A percentile compares a stretch with the other conserved stretches of the same genome.
Evolutionary conservation across 1,140 invertebrate genomes (phyloP).

Genomic region (Dinothrombium tinctorium): DNA sequence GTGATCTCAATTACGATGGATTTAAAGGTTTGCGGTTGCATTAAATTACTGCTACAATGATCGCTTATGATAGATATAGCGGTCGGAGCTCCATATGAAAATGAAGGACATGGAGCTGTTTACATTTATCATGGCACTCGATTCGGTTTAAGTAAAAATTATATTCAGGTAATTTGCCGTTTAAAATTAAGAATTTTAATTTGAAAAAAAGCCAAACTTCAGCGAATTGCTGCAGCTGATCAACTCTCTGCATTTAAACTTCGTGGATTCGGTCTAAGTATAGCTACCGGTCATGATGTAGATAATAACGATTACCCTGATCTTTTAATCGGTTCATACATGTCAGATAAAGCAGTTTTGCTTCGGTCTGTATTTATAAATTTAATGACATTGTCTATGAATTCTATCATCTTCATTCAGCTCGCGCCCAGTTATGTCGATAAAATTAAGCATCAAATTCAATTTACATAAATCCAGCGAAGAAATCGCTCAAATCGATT

Average conservation of each 20-base stretch:
- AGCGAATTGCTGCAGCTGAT: constrained; percentile 3
- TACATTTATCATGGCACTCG: constrained; percentile 26
- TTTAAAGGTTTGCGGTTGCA: constrained; percentile 20
- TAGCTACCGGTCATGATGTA: constrained; percentile 4
- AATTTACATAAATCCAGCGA: neutral
- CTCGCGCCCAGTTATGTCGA: neutral
- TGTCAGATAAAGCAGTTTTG: constrained; percentile 6
- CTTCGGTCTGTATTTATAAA: neutral
- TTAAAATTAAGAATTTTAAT: constrained; percentile 3
- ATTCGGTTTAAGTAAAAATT: constrained; percentile 38
- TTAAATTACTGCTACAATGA: neutral
- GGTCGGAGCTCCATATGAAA: constrained; percentile 28
- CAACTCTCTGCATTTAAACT: neutral
- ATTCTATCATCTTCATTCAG: neutral
- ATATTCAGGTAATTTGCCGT: constrained; percentile 36
- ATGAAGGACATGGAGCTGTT: constrained; percentile 22
- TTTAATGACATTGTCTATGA: neutral
- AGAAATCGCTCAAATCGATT: neutral
- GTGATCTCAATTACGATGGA: constrained; percentile 27
- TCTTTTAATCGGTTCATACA: constrained; percentile 9
- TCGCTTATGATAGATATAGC: constrained; percentile 20
- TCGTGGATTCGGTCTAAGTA: constrained; percentile 8
- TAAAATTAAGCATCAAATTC: neutral
- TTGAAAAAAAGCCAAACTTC: neutral
- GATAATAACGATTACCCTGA: constrained; percentile 10